Base-by-base conservation (phyloP, 2,888 invertebrate species). In the Hetaerina titia region DNA sequence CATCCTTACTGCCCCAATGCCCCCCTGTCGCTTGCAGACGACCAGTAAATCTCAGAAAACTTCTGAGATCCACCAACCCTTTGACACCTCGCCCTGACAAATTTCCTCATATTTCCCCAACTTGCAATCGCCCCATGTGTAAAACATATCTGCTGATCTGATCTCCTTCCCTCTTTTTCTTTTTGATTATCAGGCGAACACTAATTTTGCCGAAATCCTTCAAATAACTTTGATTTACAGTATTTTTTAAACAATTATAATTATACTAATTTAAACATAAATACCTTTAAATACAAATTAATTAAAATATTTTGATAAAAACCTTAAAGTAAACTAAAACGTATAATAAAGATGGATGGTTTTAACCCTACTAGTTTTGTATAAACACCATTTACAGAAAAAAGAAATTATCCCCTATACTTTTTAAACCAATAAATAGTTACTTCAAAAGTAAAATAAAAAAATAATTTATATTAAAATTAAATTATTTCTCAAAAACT, bases 101-200 rank as follows among this genome's bases (percentile, higher is more conserved):
- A n/a, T n/a, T n/a, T n/a, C n/a, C n/a, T n/a, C n/a, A n/a, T n/a
- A n/a, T n/a, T n/a, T n/a, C n/a, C n/a, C n/a, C n/a, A n/a, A n/a
- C n/a, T n/a, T n/a, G n/a, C n/a, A n/a, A n/a, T n/a, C n/a, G n/a
- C n/a, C n/a, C n/a, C n/a, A n/a, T n/a, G n/a, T n/a, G n/a, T n/a
- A n/a, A n/a, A n/a, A n/a, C n/a, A n/a, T n/a, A n/a, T n/a, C n/a
- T n/a, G n/a, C n/a, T n/a, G n/a, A n/a, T n/a, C n/a, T n/a, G n/a
- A n/a, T n/a, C n/a, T n/a, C n/a, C n/a, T n/a, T n/a, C n/a, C n/a
- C n/a, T n/a, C n/a, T n/a, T n/a, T n/a, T n/a, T n/a, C n/a, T 98
- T 98, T 98, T 98, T 98, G 97, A 97, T 98, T 98, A 98, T 98
- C 98, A 98, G 97, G 97, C 97, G 97, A 97, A 97, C 96, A 97